Percentiles rank a stretch among this genome's conserved stretches.
phyloP scores from a whole-genome alignment of 2,797 vertebrate species.

The Astyanax mexicanus region DNA sequence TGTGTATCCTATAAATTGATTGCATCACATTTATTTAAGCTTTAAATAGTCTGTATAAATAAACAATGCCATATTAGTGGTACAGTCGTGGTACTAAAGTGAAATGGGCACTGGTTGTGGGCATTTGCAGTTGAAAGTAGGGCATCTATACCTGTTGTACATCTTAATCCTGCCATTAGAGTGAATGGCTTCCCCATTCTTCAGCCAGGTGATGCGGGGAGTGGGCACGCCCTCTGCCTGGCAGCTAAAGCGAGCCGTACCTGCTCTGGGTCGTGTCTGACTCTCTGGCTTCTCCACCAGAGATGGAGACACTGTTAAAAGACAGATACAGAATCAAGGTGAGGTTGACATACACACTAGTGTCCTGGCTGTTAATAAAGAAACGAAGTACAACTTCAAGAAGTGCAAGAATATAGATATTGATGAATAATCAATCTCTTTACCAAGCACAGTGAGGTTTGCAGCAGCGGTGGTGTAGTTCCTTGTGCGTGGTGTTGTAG shows the following conservation, averaged over 20 bases:
- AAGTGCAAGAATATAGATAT: no score
- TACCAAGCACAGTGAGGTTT: constrained; percentile 90
- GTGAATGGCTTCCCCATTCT: constrained; percentile 91
- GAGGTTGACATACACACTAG: background rate
- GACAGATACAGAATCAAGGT: background rate
- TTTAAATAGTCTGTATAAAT: no score
- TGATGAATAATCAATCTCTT: constrained; percentile 17
- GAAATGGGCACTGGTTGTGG: no score
- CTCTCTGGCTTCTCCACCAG: constrained; percentile 94
- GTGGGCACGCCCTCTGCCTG: constrained; percentile 90
- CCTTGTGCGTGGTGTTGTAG: constrained; percentile 92
- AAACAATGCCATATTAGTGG: no score
- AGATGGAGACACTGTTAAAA: constrained; percentile 85
- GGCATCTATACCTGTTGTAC: constrained; percentile 91
- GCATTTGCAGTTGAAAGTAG: background rate
- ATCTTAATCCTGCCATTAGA: constrained; percentile 97
- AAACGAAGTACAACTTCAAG: background rate
- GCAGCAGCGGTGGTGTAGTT: constrained; percentile 92
- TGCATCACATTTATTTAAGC: no score
- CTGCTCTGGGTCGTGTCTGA: constrained; percentile 94
- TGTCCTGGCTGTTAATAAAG: background rate
- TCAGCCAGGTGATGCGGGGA: constrained; percentile 94
- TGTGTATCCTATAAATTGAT: no score
- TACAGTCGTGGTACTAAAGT: no score
- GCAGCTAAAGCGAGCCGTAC: constrained; percentile 95